Evolutionary conservation across 1,140 invertebrate genomes (phyloP), one percentile per base, ranked within the genome.

Genomic region (Anastrepha obliqua): DNA sequence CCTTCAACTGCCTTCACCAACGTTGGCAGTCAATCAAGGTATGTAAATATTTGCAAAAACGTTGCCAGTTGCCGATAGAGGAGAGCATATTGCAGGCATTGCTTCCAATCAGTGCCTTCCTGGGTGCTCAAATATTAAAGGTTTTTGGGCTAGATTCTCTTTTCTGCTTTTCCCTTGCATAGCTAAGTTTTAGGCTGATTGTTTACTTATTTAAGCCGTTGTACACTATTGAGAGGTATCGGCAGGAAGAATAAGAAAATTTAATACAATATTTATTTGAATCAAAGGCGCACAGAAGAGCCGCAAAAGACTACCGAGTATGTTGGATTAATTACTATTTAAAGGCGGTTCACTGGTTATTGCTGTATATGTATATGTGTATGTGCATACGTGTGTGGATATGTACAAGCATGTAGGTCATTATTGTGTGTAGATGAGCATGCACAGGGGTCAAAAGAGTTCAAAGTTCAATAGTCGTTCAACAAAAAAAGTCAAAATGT

Each of bases 221-320:
- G 3, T 15, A 29, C 29, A 29, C 29, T 29, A 29, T 29, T 29
- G 29, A 29, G 29, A 29, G 29, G 29, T 0, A 29, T 29, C 29
- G 29, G 29, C 29, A 62, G 15, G n/a, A 62, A n/a, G 13, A 17
- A 13, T 17, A 1, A 44, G 70, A 58, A 58, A 81, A 81, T 81
- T 4, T 81, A 58, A 81, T 81, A 81, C 55, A 58, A 81, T 81
- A 81, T 81, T 81, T 42, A 58, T 81, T 81, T 81, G 44, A 29
- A 55, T 81, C 13, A 86, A 64, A 17, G 60, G 9, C 8, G 9
- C 17, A 55, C 74, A 58, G 11, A 11, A 9, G 51, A 2, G n/a
- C 9, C 13, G 6, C n/a, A 67, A 6, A 29, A 29, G 29, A 29
- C 29, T 29, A 29, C 11, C 5, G 39, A 39, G 11, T 7, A 39